Evolutionary conservation across 2,797 vertebrate genomes (phyloP).

Genomic region (Manis javanica): DNA sequence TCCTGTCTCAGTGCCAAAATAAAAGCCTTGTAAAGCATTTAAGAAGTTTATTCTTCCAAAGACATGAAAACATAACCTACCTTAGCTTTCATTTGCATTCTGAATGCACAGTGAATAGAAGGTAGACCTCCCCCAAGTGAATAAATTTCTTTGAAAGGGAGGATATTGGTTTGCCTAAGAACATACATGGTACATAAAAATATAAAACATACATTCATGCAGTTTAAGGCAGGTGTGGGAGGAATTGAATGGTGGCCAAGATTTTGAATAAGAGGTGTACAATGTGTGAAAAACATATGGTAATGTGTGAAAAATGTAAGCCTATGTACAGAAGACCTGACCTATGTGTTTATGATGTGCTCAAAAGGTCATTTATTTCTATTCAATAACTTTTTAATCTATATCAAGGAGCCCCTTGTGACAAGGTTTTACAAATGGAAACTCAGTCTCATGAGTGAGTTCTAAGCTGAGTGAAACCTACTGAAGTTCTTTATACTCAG

Average conservation of each 20-base stretch:
- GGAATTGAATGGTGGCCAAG: conserved; percentile 72
- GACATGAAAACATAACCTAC: conserved; percentile 58
- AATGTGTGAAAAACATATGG: conserved; percentile 76
- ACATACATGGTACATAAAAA: conserved; percentile 67
- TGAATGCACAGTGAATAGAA: neutral
- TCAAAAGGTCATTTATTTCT: conserved; percentile 70
- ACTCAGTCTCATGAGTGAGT: neutral
- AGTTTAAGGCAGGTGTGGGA: conserved; percentile 80
- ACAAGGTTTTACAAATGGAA: conserved; percentile 56
- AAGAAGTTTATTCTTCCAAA: conserved; percentile 75
- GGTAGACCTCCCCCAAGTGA: conserved; percentile 43
- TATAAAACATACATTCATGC: conserved; percentile 21
- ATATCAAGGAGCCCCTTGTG: conserved; percentile 40
- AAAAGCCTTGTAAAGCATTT: conserved; percentile 75
- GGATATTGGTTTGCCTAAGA: conserved; percentile 50
- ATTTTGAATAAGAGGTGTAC: conserved; percentile 57
- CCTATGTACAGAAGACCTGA: conserved; percentile 59
- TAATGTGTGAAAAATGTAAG: conserved; percentile 76
- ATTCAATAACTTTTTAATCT: conserved; percentile 51
- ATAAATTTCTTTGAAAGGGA: conserved; percentile 52
- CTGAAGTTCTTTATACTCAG: neutral
- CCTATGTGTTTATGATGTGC: conserved; percentile 60
- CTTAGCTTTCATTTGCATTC: conserved; percentile 70
- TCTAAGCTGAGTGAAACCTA: neutral
- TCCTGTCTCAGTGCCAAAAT: conserved; percentile 71